Conservation (phyloP, 2,797 vertebrate species). For the Scolopax bukidnonensis region DNA sequence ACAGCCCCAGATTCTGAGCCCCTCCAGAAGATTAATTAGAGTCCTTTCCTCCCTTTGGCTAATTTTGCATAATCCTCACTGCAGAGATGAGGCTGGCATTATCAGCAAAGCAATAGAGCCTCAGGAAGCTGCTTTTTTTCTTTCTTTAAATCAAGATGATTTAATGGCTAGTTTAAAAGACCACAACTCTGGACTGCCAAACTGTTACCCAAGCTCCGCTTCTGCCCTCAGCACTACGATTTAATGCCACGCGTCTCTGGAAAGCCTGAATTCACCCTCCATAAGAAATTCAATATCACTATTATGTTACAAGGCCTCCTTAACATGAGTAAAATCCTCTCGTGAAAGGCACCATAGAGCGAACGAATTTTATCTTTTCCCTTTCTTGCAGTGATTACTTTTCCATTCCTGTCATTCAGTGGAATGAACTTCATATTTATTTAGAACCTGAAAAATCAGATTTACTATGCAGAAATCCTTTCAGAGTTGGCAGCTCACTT, state of each 20-base stretch:
- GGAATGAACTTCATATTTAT: conserved; percentile 43
- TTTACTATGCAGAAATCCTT: conserved; percentile 1
- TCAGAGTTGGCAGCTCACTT: not conserved
- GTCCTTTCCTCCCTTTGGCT: not conserved
- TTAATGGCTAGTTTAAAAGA: conserved; percentile 16
- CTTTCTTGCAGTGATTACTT: conserved; percentile 46
- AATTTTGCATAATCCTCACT: not conserved
- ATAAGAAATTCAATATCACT: conserved; percentile 5
- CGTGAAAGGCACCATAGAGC: not conserved
- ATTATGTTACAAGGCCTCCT: conserved; percentile 17
- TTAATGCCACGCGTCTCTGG: not conserved
- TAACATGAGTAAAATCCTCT: conserved; percentile 50
- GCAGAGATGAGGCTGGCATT: not conserved
- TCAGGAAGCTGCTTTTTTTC: not conserved
- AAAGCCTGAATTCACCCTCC: not conserved
- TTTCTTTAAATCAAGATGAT: not conserved
- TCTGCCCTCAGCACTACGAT: not conserved
- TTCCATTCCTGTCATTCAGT: conserved; percentile 40
- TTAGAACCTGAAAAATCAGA: conserved; percentile 17
- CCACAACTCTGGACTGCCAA: not conserved
- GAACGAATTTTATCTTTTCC: conserved; percentile 50
- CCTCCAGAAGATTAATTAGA: not conserved
- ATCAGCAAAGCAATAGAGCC: not conserved
- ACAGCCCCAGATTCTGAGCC: not conserved
- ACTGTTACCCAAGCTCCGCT: not conserved